A percentile compares a stretch with the other conserved stretches of the same genome.
phyloP scores from a whole-genome alignment of 30 jellyfish, hydroid and myxozoan species.

The Cassiopea xamachana region DNA sequence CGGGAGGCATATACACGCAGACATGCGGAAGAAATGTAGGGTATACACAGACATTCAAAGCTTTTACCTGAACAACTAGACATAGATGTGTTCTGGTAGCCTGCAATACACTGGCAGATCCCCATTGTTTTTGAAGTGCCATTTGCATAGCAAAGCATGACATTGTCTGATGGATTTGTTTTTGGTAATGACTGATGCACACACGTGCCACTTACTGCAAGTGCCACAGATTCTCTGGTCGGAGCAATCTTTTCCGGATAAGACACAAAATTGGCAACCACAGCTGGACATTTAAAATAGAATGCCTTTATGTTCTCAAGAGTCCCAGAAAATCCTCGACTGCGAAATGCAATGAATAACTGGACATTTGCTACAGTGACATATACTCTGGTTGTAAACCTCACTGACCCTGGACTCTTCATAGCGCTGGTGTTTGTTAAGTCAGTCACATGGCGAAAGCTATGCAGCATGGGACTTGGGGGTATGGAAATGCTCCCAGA shows the following conservation, averaged over 20 bases:
- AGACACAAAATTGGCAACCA: background rate
- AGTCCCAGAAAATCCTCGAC: background rate
- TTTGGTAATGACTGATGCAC: background rate
- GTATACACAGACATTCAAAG: too few relatives aligned
- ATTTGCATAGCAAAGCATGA: background rate
- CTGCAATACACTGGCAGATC: background rate
- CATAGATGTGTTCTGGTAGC: background rate
- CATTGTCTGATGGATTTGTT: background rate
- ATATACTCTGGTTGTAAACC: background rate
- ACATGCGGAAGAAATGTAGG: too few relatives aligned
- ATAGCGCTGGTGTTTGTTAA: background rate
- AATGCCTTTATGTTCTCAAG: background rate
- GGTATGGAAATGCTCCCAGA: background rate
- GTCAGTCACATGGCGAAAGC: slow-evolving; percentile 1
- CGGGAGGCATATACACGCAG: too few relatives aligned
- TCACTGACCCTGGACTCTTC: background rate
- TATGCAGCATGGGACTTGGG: background rate
- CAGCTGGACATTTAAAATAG: background rate
- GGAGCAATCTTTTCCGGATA: background rate
- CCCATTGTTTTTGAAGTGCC: background rate
- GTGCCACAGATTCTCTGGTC: background rate
- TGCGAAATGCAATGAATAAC: background rate
- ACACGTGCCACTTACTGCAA: background rate
- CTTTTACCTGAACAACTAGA: background rate
- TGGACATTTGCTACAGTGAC: background rate